Evolutionary conservation across 2,797 vertebrate genomes (phyloP), one percentile per base, ranked within the genome.

Genomic region (Aeoliscus strigatus): DNA sequence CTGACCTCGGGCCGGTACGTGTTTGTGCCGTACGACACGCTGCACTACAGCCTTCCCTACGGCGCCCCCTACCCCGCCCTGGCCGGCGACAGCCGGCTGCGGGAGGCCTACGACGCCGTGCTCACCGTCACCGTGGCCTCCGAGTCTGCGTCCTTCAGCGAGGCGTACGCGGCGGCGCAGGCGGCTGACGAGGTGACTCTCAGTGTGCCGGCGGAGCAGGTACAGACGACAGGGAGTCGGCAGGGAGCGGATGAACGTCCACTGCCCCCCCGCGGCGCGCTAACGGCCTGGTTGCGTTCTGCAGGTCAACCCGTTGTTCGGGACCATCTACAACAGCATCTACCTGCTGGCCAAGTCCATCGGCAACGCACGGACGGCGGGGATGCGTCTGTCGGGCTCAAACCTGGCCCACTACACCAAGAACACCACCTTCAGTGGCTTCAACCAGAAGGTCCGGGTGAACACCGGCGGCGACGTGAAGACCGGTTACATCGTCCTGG

Each of bases 261-360:
- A n/a, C n/a, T n/a, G n/a, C n/a, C n/a, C n/a, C n/a, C n/a, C n/a
- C n/a, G n/a, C n/a, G n/a, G n/a, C n/a, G n/a, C n/a, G n/a, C n/a
- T n/a, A n/a, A n/a, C n/a, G n/a, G n/a, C 16, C 14, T 15, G 23
- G 6, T 21, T 24, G 7, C 2, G 2, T 18, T 9, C 57, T 68
- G 29, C 69, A 98, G 94, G 89, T 97, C 44, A 91, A 91, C 54
- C 94, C 91, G 0, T 81, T 97, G 12, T 97, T 97, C 84, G 94
- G 93, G 50, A 96, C 93, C 31, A 92, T 96, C 73, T 99, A 95
- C 60, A 92, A 95, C 68, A 86, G 91, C 51, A 69, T 98, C 62
- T 96, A 94, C 72, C 87, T 96, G 60, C 49, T 95, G 55, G 89
- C 92, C 31, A 87, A 86, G 74, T 88, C 90, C 60, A 86, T 94